phyloP scores from a whole-genome alignment of 2,797 vertebrate species.

The Agapornis canus region DNA sequence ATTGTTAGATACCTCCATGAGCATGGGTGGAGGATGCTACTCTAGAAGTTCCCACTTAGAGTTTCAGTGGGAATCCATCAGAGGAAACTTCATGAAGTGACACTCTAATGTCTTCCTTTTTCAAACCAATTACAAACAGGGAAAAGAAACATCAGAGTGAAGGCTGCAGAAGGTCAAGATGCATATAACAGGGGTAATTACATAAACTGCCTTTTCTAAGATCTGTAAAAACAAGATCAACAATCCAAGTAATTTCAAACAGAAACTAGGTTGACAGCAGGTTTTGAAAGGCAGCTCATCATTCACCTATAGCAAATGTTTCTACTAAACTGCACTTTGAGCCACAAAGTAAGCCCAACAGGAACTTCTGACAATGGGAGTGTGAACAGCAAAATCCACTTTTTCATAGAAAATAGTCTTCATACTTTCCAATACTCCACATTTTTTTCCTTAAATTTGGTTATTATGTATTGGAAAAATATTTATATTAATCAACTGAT shows the following conservation, averaged over 20 bases:
- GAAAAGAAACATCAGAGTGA: background rate
- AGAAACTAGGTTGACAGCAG: background rate
- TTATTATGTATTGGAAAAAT: background rate
- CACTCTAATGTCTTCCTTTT: background rate
- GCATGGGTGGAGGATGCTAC: background rate
- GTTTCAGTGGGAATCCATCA: background rate
- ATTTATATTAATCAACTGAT: background rate
- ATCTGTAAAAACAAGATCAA: background rate
- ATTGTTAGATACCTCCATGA: background rate
- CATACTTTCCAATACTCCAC: background rate
- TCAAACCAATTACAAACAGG: background rate
- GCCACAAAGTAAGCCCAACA: background rate
- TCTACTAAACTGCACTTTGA: background rate
- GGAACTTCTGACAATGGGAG: background rate
- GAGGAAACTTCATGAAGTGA: background rate
- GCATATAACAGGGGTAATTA: background rate
- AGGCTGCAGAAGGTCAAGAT: background rate
- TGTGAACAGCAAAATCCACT: background rate
- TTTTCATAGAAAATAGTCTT: background rate
- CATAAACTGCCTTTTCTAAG: background rate
- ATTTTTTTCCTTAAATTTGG: background rate
- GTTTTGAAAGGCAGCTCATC: background rate
- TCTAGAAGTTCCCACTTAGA: background rate
- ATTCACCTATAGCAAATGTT: background rate
- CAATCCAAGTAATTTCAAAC: background rate